Evolutionary conservation across 2,797 vertebrate species (phyloP).

Genomic region (Siniperca obscura): DNA sequence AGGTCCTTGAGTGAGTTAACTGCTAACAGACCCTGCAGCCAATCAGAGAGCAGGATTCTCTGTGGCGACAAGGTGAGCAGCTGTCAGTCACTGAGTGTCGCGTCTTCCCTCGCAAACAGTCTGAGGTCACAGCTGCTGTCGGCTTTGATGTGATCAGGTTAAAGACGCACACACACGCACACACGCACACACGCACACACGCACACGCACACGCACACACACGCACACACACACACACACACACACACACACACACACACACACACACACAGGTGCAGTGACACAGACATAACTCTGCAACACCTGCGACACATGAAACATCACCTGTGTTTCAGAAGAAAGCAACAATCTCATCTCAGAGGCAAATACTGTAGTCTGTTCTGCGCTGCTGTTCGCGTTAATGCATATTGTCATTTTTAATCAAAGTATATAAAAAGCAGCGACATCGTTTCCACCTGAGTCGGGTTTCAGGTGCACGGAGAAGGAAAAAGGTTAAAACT

Average conservation of each 20-base stretch:
- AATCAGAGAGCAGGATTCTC: slow-evolving; percentile 5
- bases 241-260: slow-evolving; percentile 9
- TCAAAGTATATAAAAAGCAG: too few relatives aligned
- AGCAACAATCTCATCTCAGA: too few relatives aligned
- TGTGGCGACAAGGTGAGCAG: neutral
- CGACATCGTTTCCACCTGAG: too few relatives aligned
- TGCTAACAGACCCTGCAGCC: neutral
- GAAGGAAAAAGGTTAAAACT: too few relatives aligned
- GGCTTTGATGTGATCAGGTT: neutral
- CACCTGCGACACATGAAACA: slow-evolving; percentile 29
- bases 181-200: slow-evolving; percentile 10
- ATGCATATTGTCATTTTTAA: too few relatives aligned
- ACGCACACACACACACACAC: neutral
- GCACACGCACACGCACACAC: neutral
- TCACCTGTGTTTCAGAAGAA: neutral
- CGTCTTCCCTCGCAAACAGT: neutral
- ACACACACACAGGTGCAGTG: neutral
- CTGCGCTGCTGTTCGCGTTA: too few relatives aligned
- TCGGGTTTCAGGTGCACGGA: too few relatives aligned
- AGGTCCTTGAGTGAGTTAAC: too few relatives aligned
- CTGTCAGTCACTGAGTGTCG: neutral
- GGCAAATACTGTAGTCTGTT: too few relatives aligned
- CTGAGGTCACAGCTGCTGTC: slow-evolving; percentile 14
- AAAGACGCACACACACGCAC: slow-evolving; percentile 10
- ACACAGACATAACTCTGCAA: slow-evolving; percentile 34